Evolutionary conservation across 2,797 vertebrate species (phyloP).

Genomic region (Tragopan temminckii): DNA sequence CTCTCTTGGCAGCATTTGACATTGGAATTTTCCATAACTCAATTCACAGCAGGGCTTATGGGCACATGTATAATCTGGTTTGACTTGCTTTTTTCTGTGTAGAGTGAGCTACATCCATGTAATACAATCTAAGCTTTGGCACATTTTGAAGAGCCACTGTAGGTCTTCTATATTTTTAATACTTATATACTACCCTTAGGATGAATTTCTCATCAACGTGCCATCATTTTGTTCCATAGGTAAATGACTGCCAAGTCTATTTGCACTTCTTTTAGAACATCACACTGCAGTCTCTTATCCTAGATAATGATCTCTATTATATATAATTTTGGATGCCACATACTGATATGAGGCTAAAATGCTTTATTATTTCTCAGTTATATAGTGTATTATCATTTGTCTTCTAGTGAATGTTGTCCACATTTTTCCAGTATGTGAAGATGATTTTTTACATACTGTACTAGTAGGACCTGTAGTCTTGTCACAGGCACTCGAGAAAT

Average conservation of each 20-base stretch:
- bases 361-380: not conserved
- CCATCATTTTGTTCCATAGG: not conserved
- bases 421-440: not conserved
- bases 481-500: not conserved
- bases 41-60: not conserved
- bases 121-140: not conserved
- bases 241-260: not conserved
- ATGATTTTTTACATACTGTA: not conserved
- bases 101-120: not conserved
- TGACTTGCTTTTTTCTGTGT: not conserved
- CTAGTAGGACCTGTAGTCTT: not conserved
- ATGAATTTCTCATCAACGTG: not conserved
- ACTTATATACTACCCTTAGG: not conserved
- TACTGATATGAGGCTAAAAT: not conserved
- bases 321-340: not conserved
- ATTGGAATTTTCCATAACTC: not conserved
- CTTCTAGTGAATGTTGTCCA: not conserved
- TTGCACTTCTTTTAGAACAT: not conserved
- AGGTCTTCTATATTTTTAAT: not conserved
- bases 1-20: not conserved
- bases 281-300: not conserved
- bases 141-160: not conserved
- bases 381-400: not conserved
- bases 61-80: not conserved
- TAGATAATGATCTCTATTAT: not conserved